Conservation (phyloP, 1,140 invertebrate species). For the Zaprionus ghesquierei region DNA sequence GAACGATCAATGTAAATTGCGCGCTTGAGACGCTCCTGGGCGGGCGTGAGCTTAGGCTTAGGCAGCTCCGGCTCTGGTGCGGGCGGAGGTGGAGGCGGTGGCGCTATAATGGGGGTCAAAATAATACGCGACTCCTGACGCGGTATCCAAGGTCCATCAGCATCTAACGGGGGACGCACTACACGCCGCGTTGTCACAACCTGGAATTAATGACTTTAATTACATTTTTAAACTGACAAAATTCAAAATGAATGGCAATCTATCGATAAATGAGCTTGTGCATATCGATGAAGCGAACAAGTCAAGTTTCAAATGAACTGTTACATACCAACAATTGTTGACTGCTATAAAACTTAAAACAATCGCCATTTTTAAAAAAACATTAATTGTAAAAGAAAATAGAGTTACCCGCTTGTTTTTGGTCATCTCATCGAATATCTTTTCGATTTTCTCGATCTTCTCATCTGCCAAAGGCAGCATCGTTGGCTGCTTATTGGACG, state of each 20-base stretch:
- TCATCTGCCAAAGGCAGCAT: slow-evolving; percentile 70
- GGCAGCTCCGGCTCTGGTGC: slow-evolving; percentile 84
- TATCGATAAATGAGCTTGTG: neutral
- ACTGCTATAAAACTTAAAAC: neutral
- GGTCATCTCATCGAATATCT: slow-evolving; percentile 81
- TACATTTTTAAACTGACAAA: neutral
- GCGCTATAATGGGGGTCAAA: slow-evolving; percentile 65
- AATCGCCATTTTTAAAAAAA: neutral
- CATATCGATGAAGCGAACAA: neutral
- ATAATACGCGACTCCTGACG: slow-evolving; percentile 78
- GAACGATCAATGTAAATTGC: slow-evolving; percentile 94
- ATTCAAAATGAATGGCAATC: neutral
- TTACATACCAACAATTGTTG: neutral
- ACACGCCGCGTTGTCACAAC: slow-evolving; percentile 69
- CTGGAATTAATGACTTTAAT: slow-evolving; percentile 15
- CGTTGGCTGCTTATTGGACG: slow-evolving; percentile 46
- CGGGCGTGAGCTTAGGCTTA: slow-evolving; percentile 84
- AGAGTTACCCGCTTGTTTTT: slow-evolving; percentile 69
- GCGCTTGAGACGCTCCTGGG: slow-evolving; percentile 87
- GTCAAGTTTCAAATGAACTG: no score
- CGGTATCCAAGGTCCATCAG: slow-evolving; percentile 81
- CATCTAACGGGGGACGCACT: slow-evolving; percentile 69
- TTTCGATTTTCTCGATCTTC: slow-evolving; percentile 80
- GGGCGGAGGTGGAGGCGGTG: slow-evolving; percentile 82
- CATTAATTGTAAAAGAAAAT: neutral